Conservation (phyloP, 1,140 invertebrate species). For the Bombus turneri region DNA sequence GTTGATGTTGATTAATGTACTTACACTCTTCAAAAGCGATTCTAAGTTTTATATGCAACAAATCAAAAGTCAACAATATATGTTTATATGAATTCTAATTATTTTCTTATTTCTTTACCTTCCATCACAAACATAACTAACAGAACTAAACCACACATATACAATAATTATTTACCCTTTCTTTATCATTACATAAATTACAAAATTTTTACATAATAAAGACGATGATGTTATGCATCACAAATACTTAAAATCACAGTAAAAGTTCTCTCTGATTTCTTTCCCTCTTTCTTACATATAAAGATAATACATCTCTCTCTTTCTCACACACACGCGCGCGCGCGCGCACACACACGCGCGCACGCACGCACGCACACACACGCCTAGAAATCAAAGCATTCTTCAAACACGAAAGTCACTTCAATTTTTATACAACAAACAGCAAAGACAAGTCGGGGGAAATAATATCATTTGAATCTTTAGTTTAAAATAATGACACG, state of each 20-base stretch:
- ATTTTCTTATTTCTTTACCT: not conserved
- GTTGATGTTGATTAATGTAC: not conserved
- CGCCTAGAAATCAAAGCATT: slow-evolving; percentile 46
- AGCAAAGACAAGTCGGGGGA: not conserved
- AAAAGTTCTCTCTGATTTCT: slow-evolving; percentile 26
- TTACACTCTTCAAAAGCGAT: not conserved
- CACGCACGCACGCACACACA: not conserved
- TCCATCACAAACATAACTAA: not conserved
- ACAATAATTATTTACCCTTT: not conserved
- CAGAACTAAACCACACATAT: not conserved
- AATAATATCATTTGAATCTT: not conserved
- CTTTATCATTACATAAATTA: not conserved
- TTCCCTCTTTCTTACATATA: slow-evolving; percentile 22
- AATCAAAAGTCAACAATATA: not conserved
- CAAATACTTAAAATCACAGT: slow-evolving; percentile 24
- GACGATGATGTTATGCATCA: not conserved
- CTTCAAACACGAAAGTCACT: slow-evolving; percentile 25
- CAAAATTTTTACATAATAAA: not conserved
- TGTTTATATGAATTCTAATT: not conserved
- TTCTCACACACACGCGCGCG: too few relatives aligned
- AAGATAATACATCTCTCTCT: not conserved
- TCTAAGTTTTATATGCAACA: not conserved
- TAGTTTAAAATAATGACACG: not conserved
- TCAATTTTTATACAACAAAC: not conserved
- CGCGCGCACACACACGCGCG: too few relatives aligned